Conservation (phyloP, 2,113 vertebrate species). For the Cephalopterus ornatus region DNA sequence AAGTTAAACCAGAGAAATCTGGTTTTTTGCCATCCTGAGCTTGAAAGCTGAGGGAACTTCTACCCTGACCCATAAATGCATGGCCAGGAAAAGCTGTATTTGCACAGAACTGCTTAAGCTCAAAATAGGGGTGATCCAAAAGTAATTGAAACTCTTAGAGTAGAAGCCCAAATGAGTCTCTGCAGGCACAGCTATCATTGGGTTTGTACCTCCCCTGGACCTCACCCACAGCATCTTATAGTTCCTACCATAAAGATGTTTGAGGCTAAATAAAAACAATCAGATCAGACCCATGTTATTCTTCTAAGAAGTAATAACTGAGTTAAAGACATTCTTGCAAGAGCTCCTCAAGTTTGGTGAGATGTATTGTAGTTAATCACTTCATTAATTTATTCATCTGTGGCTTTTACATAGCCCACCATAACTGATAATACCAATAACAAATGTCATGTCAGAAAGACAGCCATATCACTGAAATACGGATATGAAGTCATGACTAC, state of each 20-base stretch:
- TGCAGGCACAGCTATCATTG: neutral
- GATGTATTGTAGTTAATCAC: neutral
- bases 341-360: neutral
- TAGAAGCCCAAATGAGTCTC: neutral
- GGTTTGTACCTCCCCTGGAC: neutral
- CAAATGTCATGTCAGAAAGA: neutral
- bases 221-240: neutral
- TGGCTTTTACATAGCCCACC: neutral
- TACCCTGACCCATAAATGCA: neutral
- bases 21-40: neutral
- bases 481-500: neutral
- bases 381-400: neutral
- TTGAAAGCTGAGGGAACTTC: neutral
- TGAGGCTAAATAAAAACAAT: neutral
- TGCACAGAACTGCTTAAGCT: neutral
- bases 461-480: neutral
- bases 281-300: neutral
- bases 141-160: neutral
- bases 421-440: neutral
- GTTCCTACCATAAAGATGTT: neutral
- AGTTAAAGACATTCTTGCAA: neutral
- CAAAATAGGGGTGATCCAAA: neutral
- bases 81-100: neutral
- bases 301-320: neutral
- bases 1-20: neutral